These are phyloP conservation scores for Cochlearius cochlearius DNA, from an alignment of 2,113 vertebrate genomes.

Conservation along the genomic window DNA sequence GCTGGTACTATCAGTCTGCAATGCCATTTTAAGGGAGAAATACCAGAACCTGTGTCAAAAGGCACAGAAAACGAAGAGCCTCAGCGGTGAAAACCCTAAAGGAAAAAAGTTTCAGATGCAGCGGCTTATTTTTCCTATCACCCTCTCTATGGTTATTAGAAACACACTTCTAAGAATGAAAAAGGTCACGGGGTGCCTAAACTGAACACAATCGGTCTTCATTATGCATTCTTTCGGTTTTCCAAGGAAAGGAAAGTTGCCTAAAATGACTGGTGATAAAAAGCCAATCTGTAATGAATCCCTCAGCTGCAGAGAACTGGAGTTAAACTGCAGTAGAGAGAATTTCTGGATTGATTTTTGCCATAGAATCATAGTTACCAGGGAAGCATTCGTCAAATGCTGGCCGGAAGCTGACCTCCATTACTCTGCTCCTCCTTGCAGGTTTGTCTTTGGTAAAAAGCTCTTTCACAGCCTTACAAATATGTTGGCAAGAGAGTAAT, in stretches of 20 bases:
- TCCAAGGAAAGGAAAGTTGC: constrained; percentile 20
- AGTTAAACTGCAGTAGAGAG: constrained; percentile 10
- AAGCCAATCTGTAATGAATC: constrained; percentile 23
- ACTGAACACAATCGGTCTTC: background rate
- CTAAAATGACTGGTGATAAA: constrained; percentile 32
- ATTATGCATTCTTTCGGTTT: background rate
- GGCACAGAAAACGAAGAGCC: background rate
- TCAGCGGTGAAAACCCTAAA: background rate
- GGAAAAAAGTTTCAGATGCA: background rate
- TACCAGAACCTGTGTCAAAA: constrained; percentile 41
- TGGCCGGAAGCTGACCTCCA: constrained; percentile 42
- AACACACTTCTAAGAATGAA: background rate
- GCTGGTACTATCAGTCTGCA: constrained; percentile 60
- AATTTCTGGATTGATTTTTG: constrained; percentile 60
- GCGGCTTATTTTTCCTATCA: background rate
- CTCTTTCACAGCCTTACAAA: constrained; percentile 49
- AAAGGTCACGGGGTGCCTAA: background rate
- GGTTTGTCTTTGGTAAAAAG: constrained; percentile 48
- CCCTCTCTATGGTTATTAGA: background rate
- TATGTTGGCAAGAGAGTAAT: constrained; percentile 28
- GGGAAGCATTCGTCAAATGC: constrained; percentile 27
- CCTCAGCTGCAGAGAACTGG: constrained; percentile 19
- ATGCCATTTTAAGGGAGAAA: constrained; percentile 43
- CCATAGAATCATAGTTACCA: constrained; percentile 17
- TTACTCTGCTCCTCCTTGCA: constrained; percentile 42